Base-by-base conservation (phyloP, 2,888 invertebrate genomes). In the Hoplodrina ambigua region DNA sequence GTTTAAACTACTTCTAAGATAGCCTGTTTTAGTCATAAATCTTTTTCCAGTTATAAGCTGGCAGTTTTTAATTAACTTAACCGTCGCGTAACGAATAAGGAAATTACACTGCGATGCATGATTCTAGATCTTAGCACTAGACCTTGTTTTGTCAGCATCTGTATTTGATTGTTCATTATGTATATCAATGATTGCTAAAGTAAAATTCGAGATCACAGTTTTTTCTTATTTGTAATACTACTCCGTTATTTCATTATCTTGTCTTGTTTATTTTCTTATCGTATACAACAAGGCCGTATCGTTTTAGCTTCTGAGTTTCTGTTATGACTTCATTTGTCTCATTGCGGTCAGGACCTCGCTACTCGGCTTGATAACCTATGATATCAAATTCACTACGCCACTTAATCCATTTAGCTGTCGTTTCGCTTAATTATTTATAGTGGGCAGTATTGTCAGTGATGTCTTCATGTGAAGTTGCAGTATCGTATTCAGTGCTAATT, bases 321-420 rank as follows among this genome's bases (percentile, higher is more conserved):
- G 76, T 73, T 66, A 62, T 69, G 75, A 67, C 72, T 74, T 67
- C 56, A 76, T 79, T 87, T 85, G 86, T 85, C 84, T 66, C 83
- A 88, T 84, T 87, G 83, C 85, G 85, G 81, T 83, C 87, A 87
- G 87, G 89, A 88, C 87, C 87, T 83, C 77, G 81, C 82, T 81
- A 85, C 87, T 81, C 74, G 81, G 78, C 84, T 81, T 85, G 91
- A 92, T 91, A 91, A 86, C 91, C 91, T 90, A 86, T 85, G 71
- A 50, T 87, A 88, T 87, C 82, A 61, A 81, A 83, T 85, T 83
- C 71, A 60, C 73, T 81, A 79, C 81, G 83, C 72, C 78, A 75
- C 71, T 84, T 82, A 81, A 83, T 83, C 79, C 74, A 80, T 78
- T 49, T 69, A 67, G 69, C 66, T 50, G 52, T 72, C 30, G 17